Evolutionary conservation across 2,113 vertebrate species (phyloP).

Genomic region (Oryzias melastigma): DNA sequence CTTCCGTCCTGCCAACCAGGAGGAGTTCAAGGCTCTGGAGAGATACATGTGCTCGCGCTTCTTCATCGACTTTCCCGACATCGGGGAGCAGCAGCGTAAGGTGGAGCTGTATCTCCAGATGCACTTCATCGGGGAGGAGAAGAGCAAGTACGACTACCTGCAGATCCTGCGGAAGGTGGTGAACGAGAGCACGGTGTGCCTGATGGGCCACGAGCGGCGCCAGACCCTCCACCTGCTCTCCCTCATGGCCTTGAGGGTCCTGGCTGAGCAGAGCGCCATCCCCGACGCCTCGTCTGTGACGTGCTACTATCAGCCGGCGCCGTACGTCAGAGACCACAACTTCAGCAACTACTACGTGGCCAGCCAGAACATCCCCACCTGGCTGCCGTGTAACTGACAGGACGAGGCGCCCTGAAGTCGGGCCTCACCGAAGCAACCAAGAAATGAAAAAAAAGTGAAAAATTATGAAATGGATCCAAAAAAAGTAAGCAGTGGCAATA

Average conservation of each 20-base stretch:
- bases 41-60: constrained; percentile 98
- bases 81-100: constrained; percentile 93
- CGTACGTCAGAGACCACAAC: constrained; percentile 92
- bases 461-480: background rate
- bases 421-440: background rate
- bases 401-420: background rate
- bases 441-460: constrained; percentile 3
- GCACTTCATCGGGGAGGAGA: constrained; percentile 94
- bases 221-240: constrained; percentile 97
- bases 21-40: constrained; percentile 91
- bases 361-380: constrained; percentile 91
- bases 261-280: constrained; percentile 94
- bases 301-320: constrained; percentile 97
- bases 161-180: constrained; percentile 92
- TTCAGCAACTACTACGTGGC: constrained; percentile 98
- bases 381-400: constrained; percentile 94
- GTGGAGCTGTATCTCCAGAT: constrained; percentile 96
- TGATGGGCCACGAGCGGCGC: constrained; percentile 95
- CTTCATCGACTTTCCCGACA: constrained; percentile 98
- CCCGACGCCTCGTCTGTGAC: constrained; percentile 92
- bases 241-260: constrained; percentile 87
- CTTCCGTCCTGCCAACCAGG: constrained; percentile 86
- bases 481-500: constrained; percentile 44
- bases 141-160: constrained; percentile 97
- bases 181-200: constrained; percentile 97